Conservation (phyloP, 2,797 vertebrate genomes). For the Nyctalus aviator region DNA sequence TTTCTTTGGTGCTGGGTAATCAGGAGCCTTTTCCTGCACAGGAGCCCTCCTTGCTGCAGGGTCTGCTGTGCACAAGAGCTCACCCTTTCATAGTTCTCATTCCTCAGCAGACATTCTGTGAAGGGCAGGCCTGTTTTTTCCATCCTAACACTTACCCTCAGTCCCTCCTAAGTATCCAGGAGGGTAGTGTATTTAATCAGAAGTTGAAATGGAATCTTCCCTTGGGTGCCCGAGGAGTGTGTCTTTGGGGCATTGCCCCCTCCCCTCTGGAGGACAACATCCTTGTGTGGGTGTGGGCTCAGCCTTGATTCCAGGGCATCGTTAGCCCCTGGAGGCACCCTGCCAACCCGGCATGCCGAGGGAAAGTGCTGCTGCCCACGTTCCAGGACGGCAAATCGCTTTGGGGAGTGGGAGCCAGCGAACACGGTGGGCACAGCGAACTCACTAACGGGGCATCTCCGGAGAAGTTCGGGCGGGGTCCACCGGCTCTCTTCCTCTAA, state of each 20-base stretch:
- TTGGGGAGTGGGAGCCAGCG: not conserved
- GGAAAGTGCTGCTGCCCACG: not conserved
- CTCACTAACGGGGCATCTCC: slow-evolving; percentile 47
- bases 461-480: slow-evolving; percentile 57
- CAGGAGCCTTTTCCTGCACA: not conserved
- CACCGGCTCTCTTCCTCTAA: not conserved
- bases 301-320: slow-evolving; percentile 53
- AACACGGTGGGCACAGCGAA: not conserved
- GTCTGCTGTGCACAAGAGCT: not conserved
- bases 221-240: not conserved
- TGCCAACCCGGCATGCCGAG: slow-evolving; percentile 62
- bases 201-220: slow-evolving; percentile 55
- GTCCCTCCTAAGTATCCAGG: not conserved
- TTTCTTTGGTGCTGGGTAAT: not conserved
- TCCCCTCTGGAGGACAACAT: slow-evolving; percentile 3
- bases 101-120: not conserved
- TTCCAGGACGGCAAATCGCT: not conserved
- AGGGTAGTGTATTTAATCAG: not conserved
- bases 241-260: slow-evolving; percentile 12
- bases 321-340: slow-evolving; percentile 64
- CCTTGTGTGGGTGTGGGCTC: slow-evolving; percentile 46
- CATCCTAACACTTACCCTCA: not conserved
- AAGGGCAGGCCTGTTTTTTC: slow-evolving; percentile 14
- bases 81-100: not conserved
- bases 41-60: not conserved